These are phyloP conservation scores for Electrona antarctica DNA, from an alignment of 2,113 vertebrate species.

Conservation along the genomic window DNA sequence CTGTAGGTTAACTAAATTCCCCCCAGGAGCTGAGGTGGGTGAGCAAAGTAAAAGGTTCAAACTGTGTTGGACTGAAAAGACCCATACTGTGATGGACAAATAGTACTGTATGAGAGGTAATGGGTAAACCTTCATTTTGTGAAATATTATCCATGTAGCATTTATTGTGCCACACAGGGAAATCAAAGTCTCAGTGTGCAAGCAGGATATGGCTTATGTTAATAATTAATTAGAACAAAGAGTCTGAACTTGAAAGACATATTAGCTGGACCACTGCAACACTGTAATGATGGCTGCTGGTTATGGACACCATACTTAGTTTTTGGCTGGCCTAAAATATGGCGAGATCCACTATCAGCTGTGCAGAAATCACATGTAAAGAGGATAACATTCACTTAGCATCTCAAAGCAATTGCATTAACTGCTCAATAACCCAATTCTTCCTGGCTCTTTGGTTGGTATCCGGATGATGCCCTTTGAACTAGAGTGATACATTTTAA, in stretches of 20 bases:
- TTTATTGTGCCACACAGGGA: slow-evolving; percentile 43
- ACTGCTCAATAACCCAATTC: slow-evolving; percentile 66
- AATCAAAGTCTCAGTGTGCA: slow-evolving; percentile 51
- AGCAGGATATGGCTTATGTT: slow-evolving; percentile 40
- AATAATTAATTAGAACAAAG: slow-evolving; percentile 43
- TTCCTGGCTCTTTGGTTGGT: slow-evolving; percentile 44
- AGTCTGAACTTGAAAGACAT: slow-evolving; percentile 27
- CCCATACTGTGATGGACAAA: slow-evolving; percentile 35
- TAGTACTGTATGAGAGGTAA: slow-evolving; percentile 38
- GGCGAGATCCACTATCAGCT: slow-evolving; percentile 42
- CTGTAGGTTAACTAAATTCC: slow-evolving; percentile 60
- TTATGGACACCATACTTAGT: slow-evolving; percentile 22
- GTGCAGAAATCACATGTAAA: slow-evolving; percentile 70
- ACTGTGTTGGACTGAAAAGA: slow-evolving; percentile 25
- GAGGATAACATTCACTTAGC: slow-evolving; percentile 64
- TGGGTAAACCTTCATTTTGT: slow-evolving; percentile 44
- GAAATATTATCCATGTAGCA: slow-evolving; percentile 52
- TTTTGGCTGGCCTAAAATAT: slow-evolving; percentile 33
- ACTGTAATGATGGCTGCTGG: slow-evolving; percentile 20
- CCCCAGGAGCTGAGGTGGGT: slow-evolving; percentile 37
- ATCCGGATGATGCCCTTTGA: slow-evolving; percentile 13
- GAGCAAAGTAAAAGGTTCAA: slow-evolving; percentile 33
- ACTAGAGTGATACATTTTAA: slow-evolving; percentile 18
- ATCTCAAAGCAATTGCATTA: slow-evolving; percentile 63
- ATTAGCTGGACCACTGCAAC: slow-evolving; percentile 14